Evolutionary conservation across 2,113 vertebrate species (phyloP), one percentile per base, ranked within the genome.

Genomic region (Chelonoidis abingdonii): DNA sequence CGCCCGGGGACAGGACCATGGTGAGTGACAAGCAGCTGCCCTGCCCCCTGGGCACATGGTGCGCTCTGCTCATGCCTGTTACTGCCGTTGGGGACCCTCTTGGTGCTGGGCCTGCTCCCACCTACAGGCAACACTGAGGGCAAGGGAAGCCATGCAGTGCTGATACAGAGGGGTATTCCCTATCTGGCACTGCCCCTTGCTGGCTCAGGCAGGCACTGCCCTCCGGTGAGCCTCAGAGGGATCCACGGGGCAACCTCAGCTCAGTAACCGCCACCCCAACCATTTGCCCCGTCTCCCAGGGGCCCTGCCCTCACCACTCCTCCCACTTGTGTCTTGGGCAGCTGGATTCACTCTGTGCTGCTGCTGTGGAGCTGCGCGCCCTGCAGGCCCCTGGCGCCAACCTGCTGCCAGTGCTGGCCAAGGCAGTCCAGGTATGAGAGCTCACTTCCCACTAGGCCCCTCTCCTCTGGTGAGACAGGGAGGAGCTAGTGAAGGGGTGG

Each of bases 301-400:
- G 8, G 16, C 31, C 31, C 9, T 8, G 31, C 50, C 49, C 16
- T 2, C 2, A 0, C 35, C 1, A 12, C 35, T 24, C 53, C 82
- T 92, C 44, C 92, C 54, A 52, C 44, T 57, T 80, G 27, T 80
- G 31, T 80, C 35, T 90, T 13, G 0, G 25, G 22, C 88, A 99
- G 99, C 95, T 99, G 98, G 99, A 99, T 69, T 98, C 99, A 3
- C 96, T 99, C 90, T 99, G 98, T 49, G 99, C 99, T 8, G 99
- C 99, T 0, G 98, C 97, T 0, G 98, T 98, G 29, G 98, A 98
- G 90, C 97, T 99, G 91, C 98, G 86, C 6, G 98, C 98, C 91
- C 98, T 99, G 80, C 96, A 93, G 44, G 84, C 53, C 1, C 98
- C 99, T 0, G 80, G 98, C 2, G 98, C 97, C 4, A 87, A 97